phyloP scores from a whole-genome alignment of 2,888 invertebrate species.

The Erebia palarica region DNA sequence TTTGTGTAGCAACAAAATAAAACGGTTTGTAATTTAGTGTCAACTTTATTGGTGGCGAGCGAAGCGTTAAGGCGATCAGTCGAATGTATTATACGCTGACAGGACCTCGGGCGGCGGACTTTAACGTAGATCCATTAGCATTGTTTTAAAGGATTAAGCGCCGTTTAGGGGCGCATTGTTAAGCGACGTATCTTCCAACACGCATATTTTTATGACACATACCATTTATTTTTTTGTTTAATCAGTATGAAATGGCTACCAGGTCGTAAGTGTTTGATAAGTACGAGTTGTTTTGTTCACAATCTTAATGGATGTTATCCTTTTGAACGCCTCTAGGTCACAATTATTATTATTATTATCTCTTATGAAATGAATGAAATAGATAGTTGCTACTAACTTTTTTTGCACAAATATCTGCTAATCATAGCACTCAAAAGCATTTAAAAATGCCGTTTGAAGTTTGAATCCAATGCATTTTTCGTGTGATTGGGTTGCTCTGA shows the following conservation, averaged over 20 bases:
- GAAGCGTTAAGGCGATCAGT: slow-evolving; percentile 76
- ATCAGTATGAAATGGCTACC: slow-evolving; percentile 76
- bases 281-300: slow-evolving; percentile 43
- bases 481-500: slow-evolving; percentile 55
- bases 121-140: slow-evolving; percentile 79
- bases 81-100: slow-evolving; percentile 72
- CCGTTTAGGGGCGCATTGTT: slow-evolving; percentile 65
- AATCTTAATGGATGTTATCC: slow-evolving; percentile 33
- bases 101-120: slow-evolving; percentile 70
- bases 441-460: slow-evolving; percentile 10
- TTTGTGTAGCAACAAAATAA: slow-evolving; percentile 70
- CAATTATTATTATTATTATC: neutral
- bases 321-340: slow-evolving; percentile 13
- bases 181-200: slow-evolving; percentile 63
- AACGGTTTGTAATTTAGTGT: slow-evolving; percentile 74
- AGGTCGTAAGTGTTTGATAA: slow-evolving; percentile 64
- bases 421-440: neutral
- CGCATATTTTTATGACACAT: slow-evolving; percentile 79
- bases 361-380: neutral
- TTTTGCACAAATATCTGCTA: neutral
- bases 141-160: slow-evolving; percentile 81
- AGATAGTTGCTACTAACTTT: neutral
- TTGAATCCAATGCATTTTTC: slow-evolving; percentile 31
- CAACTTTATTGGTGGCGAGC: slow-evolving; percentile 77
- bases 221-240: slow-evolving; percentile 64